These are phyloP conservation scores for Montipora capricornis DNA, from an alignment of 64 coral and sea anemone species.

Conservation along the genomic window DNA sequence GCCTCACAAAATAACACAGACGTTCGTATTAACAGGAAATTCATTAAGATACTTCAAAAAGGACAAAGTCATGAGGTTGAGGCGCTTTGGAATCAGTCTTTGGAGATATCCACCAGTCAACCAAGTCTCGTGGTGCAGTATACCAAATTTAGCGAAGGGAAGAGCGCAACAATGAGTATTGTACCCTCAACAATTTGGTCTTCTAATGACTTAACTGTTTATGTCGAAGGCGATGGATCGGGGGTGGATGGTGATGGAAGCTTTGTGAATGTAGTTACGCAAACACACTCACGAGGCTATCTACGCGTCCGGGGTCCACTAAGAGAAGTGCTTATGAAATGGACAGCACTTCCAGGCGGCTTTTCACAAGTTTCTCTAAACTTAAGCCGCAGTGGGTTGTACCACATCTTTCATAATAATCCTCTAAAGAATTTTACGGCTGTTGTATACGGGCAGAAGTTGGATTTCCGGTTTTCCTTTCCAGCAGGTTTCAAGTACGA, in stretches of 20 bases:
- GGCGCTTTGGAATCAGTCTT: background rate
- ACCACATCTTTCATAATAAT: slow-evolving; percentile 9
- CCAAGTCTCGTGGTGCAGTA: slow-evolving; percentile 58
- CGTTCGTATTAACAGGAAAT: slow-evolving; percentile 38
- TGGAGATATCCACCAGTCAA: slow-evolving; percentile 39
- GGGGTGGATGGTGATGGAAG: background rate
- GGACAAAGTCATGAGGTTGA: slow-evolving; percentile 47
- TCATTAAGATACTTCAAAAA: background rate
- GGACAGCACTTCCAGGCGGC: background rate
- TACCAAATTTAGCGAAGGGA: background rate
- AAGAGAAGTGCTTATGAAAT: background rate
- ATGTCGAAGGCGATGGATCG: slow-evolving; percentile 12
- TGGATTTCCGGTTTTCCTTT: slow-evolving; percentile 2
- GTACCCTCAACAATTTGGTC: slow-evolving; percentile 74
- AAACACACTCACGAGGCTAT: background rate
- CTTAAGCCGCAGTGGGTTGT: background rate
- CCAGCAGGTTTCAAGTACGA: slow-evolving; percentile 7
- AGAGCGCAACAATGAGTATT: slow-evolving; percentile 58
- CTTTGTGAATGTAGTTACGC: slow-evolving; percentile 36
- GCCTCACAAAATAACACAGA: slow-evolving; percentile 56
- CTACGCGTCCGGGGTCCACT: background rate
- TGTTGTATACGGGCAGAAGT: slow-evolving; percentile 4
- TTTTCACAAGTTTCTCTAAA: background rate
- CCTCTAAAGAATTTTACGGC: slow-evolving; percentile 15
- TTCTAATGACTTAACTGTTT: slow-evolving; percentile 55